Percentiles rank a stretch among this genome's conserved stretches.
These are phyloP conservation scores for Tinea pellionella DNA, from an alignment of 2,888 invertebrate genomes.

Conservation along the genomic window DNA sequence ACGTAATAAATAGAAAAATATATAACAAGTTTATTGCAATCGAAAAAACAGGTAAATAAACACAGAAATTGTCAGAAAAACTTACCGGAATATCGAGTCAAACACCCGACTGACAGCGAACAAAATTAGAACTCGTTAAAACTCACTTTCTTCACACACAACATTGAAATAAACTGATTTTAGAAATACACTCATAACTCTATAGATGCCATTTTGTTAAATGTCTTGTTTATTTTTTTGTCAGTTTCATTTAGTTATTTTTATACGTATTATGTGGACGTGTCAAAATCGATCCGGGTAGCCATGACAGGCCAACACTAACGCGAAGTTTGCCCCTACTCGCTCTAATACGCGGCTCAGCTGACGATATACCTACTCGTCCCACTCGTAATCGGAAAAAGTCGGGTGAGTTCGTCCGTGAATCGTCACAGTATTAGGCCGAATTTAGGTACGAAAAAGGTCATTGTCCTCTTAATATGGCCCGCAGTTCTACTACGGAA, in stretches of 20 bases:
- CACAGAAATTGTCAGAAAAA: slow-evolving; percentile 26
- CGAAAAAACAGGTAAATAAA: slow-evolving; percentile 26
- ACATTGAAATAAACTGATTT: not conserved
- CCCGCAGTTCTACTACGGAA: no score
- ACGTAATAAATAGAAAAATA: not conserved
- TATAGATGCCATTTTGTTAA: not conserved
- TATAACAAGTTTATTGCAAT: slow-evolving; percentile 23
- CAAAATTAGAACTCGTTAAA: slow-evolving; percentile 45
- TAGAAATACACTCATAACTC: not conserved
- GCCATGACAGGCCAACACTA: slow-evolving; percentile 61
- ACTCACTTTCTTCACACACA: not conserved
- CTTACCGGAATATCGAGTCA: slow-evolving; percentile 50
- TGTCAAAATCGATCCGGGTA: slow-evolving; percentile 52
- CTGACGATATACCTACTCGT: slow-evolving; percentile 37
- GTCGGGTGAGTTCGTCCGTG: not conserved
- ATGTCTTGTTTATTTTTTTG: not conserved
- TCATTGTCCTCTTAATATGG: not conserved
- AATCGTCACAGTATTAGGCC: slow-evolving; percentile 30
- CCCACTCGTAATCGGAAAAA: no score
- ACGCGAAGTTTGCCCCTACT: slow-evolving; percentile 38
- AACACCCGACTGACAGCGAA: slow-evolving; percentile 50
- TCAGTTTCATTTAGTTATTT: slow-evolving; percentile 1
- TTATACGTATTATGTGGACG: not conserved
- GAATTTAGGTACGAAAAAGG: slow-evolving; percentile 34
- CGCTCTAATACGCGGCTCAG: slow-evolving; percentile 34